phyloP scores from a whole-genome alignment of 2,888 invertebrate species.

The Amphiduros pacificus region DNA sequence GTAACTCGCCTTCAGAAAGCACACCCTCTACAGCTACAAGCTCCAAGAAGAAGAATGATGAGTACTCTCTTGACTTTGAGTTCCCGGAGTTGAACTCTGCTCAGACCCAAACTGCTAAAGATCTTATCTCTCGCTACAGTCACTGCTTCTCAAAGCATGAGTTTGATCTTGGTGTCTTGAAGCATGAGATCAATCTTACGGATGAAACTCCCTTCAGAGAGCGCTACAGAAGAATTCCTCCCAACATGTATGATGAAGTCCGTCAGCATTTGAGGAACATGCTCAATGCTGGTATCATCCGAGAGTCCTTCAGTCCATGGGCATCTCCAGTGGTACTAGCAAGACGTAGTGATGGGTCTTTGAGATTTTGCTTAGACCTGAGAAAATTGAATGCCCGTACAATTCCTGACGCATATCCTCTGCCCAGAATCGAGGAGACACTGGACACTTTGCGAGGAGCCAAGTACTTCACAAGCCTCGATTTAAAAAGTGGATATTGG shows the following conservation, averaged over 20 bases:
- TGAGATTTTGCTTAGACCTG: background rate
- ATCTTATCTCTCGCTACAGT: too few species aligned
- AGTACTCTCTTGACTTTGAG: too few species aligned
- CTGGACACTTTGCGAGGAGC: background rate
- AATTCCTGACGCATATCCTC: background rate
- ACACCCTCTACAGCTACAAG: too few species aligned
- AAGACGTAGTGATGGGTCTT: background rate
- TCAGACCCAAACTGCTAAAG: too few species aligned
- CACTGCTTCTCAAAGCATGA: background rate
- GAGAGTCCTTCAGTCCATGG: background rate
- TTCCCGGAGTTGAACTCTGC: too few species aligned
- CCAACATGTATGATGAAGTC: background rate
- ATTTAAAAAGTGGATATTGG: background rate
- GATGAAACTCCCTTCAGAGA: background rate
- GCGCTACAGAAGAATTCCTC: background rate
- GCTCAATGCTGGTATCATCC: background rate
- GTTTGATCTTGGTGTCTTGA: background rate
- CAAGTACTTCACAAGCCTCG: background rate
- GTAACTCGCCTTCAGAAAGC: too few species aligned
- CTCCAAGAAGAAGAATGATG: too few species aligned
- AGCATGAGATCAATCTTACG: background rate
- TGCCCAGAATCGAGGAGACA: background rate
- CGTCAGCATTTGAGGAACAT: background rate
- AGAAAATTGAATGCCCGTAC: background rate
- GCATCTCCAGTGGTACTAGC: background rate